Evolutionary conservation across 2,888 invertebrate species (phyloP).

Genomic region (Altica lythri): DNA sequence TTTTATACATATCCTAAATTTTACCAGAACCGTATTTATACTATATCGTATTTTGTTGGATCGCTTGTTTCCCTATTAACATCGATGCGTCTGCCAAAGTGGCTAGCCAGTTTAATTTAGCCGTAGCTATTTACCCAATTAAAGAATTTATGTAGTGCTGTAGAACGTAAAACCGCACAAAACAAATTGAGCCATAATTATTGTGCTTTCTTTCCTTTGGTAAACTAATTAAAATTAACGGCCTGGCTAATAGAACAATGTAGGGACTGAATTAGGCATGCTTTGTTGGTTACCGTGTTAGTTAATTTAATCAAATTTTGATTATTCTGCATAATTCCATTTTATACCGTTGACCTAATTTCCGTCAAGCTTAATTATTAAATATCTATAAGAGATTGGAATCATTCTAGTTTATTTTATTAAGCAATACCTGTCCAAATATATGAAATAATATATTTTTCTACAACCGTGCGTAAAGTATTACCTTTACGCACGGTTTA

Average conservation of each 20-base stretch:
- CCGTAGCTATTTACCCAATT: constrained; percentile 42
- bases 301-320: constrained; percentile 22
- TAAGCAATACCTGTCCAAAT: too few species aligned
- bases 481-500: too few species aligned
- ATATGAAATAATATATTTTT: too few species aligned
- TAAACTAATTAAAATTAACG: constrained; percentile 27
- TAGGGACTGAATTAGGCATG: constrained; percentile 8
- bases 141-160: constrained; percentile 40
- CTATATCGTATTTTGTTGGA: constrained; percentile 3
- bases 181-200: constrained; percentile 19
- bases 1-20: background rate
- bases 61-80: constrained; percentile 29
- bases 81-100: constrained; percentile 35
- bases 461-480: too few species aligned
- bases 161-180: constrained; percentile 28
- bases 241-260: constrained; percentile 18
- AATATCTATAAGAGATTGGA: background rate
- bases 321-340: constrained; percentile 11
- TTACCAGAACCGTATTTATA: constrained; percentile 4
- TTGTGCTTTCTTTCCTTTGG: constrained; percentile 20
- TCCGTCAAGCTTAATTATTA: background rate
- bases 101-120: constrained; percentile 38
- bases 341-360: background rate
- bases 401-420: too few species aligned
- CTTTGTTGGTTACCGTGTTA: constrained; percentile 11